These are phyloP conservation scores for Petaurus breviceps DNA, from an alignment of 2,113 vertebrate species.

Conservation along the genomic window DNA sequence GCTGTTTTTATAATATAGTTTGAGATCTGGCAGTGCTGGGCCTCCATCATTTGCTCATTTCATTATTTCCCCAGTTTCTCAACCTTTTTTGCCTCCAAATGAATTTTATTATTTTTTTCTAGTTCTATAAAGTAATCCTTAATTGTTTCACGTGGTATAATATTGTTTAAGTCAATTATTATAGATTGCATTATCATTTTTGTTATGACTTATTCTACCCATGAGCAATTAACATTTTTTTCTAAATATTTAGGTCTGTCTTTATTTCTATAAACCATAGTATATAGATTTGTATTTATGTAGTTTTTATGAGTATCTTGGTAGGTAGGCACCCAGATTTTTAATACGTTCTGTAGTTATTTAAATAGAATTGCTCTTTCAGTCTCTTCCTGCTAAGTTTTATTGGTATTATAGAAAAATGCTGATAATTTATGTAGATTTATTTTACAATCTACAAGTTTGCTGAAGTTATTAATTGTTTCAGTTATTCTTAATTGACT, in stretches of 20 bases:
- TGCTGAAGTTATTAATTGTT: not conserved
- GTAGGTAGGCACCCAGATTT: not conserved
- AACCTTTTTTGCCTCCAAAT: too few relatives aligned
- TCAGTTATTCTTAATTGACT: not conserved
- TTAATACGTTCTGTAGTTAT: not conserved
- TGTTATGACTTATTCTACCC: too few relatives aligned
- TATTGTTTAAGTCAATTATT: too few relatives aligned
- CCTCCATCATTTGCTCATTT: too few relatives aligned
- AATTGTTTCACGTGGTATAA: too few relatives aligned
- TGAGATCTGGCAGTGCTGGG: not conserved
- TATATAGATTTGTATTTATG: not conserved
- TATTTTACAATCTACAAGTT: not conserved
- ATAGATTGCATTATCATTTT: too few relatives aligned
- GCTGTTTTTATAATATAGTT: not conserved
- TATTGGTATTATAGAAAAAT: not conserved
- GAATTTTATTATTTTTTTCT: too few relatives aligned
- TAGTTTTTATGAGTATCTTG: not conserved
- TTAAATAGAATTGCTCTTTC: not conserved
- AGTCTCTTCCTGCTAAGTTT: not conserved
- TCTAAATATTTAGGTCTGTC: too few relatives aligned
- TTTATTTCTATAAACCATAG: too few relatives aligned
- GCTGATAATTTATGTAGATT: not conserved
- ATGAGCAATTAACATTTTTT: too few relatives aligned
- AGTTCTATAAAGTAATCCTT: too few relatives aligned
- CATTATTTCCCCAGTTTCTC: too few relatives aligned